A percentile compares a stretch with the other conserved stretches of the same genome.
Evolutionary conservation across 2,888 invertebrate species (phyloP).

Genomic region (Clanis bilineata): DNA sequence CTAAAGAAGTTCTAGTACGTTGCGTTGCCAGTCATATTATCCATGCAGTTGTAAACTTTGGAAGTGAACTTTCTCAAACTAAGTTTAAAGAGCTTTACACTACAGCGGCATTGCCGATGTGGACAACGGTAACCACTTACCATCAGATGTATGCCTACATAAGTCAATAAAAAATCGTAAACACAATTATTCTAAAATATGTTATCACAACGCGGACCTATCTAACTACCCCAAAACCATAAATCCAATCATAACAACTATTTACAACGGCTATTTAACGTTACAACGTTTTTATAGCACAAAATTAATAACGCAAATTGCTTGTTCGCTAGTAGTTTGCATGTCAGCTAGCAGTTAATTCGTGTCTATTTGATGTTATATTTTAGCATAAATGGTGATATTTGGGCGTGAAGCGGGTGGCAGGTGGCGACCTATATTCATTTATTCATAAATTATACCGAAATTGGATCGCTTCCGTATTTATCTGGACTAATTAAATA

Average conservation of each 20-base stretch:
- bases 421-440: background rate
- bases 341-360: background rate
- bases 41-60: too few species aligned
- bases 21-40: too few species aligned
- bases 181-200: too few species aligned
- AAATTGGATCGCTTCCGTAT: background rate
- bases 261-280: background rate
- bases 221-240: background rate
- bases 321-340: background rate
- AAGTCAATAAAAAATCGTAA: too few species aligned
- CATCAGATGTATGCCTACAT: too few species aligned
- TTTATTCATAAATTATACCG: background rate
- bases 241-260: background rate
- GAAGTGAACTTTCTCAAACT: too few species aligned
- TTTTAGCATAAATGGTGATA: background rate
- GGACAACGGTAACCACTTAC: too few species aligned
- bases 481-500: background rate
- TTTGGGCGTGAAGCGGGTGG: background rate
- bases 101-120: too few species aligned
- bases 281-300: background rate
- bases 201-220: too few species aligned
- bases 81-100: too few species aligned
- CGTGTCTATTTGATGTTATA: background rate
- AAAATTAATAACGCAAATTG: conserved; percentile 6
- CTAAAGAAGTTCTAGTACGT: too few species aligned